Percentiles rank a stretch among this genome's conserved stretches.
phyloP scores from a whole-genome alignment of 2,888 invertebrate species.

The Pheosia tremula region DNA sequence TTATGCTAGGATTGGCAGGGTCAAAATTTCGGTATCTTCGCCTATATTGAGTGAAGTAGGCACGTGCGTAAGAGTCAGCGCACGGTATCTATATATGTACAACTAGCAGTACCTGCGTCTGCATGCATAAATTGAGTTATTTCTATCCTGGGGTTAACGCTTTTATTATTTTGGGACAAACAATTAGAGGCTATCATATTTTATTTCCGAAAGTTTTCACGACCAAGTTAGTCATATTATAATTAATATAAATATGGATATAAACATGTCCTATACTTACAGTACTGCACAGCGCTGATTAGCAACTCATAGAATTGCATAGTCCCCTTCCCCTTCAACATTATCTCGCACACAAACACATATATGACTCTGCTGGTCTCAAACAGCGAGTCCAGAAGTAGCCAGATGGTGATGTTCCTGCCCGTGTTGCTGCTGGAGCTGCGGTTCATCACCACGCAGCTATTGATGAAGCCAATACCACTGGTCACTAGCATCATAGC shows the following conservation, averaged over 20 bases:
- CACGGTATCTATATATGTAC: too few relatives aligned
- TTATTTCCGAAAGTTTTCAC: too few relatives aligned
- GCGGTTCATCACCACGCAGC: constrained; percentile 66
- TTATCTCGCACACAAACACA: constrained; percentile 68
- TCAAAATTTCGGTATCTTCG: neutral
- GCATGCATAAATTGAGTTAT: too few relatives aligned
- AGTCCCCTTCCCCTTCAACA: constrained; percentile 63
- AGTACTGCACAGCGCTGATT: constrained; percentile 69
- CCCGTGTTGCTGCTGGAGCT: constrained; percentile 53
- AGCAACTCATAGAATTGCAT: constrained; percentile 68
- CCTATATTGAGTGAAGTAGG: too few relatives aligned
- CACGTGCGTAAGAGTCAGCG: too few relatives aligned
- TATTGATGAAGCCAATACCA: constrained; percentile 72
- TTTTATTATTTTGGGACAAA: too few relatives aligned
- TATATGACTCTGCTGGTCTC: constrained; percentile 74
- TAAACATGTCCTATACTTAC: constrained; percentile 49
- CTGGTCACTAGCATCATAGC: constrained; percentile 67
- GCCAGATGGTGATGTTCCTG: constrained; percentile 70
- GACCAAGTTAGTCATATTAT: too few relatives aligned
- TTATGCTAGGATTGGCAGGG: neutral
- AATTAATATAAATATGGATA: too few relatives aligned
- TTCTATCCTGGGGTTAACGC: too few relatives aligned
- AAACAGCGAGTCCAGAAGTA: constrained; percentile 73
- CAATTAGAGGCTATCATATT: too few relatives aligned
- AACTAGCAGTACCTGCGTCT: too few relatives aligned